Evolutionary conservation across 2,797 vertebrate species (phyloP), one percentile per base, ranked within the genome.

Genomic region (Remorina albescens): DNA sequence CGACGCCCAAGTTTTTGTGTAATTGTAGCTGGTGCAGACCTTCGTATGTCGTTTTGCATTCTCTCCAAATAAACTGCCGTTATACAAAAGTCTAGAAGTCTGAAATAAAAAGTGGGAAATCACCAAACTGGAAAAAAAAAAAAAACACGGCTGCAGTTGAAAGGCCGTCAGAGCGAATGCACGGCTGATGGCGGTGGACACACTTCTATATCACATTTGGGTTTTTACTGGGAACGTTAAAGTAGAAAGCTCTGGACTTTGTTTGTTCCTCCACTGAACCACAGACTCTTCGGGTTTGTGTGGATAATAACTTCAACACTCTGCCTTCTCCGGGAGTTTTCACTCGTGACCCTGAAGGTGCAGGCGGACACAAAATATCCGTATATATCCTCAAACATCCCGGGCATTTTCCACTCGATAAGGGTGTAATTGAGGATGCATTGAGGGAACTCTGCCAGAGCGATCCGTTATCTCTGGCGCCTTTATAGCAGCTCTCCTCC

Each of bases 401-500:
- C 0, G 53, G 32, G 37, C 47, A 11, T 67, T 79, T 81, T 77
- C 54, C 53, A 36, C 37, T 82, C 36, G 44, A 75, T 80, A 72
- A 61, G 53, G 1, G 54, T n/a, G 64, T 71, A 58, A 85, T 73
- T 80, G 62, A 67, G 68, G 70, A 76, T 47, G 69, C 51, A 63
- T 39, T 76, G 71, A 66, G 67, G 36, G 63, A 75, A 51, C 77
- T 80, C 56, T 70, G 67, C 62, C n/a, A 23, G 64, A 75, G 66
- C 23, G 58, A 83, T 86, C 63, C 72, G 80, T 87, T 81, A 82
- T 84, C 72, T 81, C 30, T 18, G 54, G 53, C 21, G 53, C 72
- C 73, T 68, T 82, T 57, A 74, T 67, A 64, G 67, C 61, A 1
- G 34, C 78, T 70, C 70, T 56, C 68, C 61, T 67, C 66, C 67